Evolutionary conservation across 2,113 vertebrate genomes (phyloP), one percentile per base, ranked within the genome.

Genomic region (Felis chaus): DNA sequence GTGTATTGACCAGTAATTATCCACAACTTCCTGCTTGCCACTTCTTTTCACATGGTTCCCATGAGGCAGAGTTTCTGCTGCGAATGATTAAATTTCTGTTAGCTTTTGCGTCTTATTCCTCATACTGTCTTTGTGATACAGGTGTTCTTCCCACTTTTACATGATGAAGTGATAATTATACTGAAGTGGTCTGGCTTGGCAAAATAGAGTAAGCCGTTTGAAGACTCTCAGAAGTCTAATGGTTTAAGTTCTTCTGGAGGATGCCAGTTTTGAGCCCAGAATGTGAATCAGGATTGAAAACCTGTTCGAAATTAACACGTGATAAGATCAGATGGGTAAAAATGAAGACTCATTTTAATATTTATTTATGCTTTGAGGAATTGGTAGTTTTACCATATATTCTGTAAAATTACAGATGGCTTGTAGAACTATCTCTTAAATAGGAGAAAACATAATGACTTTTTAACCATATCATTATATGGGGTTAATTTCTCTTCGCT

Each of bases 221-320:
- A 89, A 97, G 79, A 78, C 63, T 41, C 31, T 33, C 12, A 80
- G n/a, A 61, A 86, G 19, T 87, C 73, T 69, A 81, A 91, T 86
- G 76, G 31, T 89, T 85, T 95, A 33, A 69, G 74, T 65, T 84
- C 39, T 61, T 61, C 57, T 61, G 45, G 65, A 84, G 48, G 10
- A 55, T 55, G 63, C 74, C 71, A 65, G 16, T 85, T 96, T 92
- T 86, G 50, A 96, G 91, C 53, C 33, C 23, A 80, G 68, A 79
- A 74, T 86, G 84, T 57, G 63, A 92, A 78, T 78, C 71, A 53
- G 29, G 55, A 41, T 92, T 81, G 81, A 80, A 96, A 93, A 91
- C 76, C 53, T 93, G 61, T 96, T 96, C 88, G 79, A 98, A 87
- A 94, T 84, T 83, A 45, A 63, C 41, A 90, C 76, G 74, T 39